phyloP scores from a whole-genome alignment of 2,113 vertebrate species.

The Nothoprocta pentlandii region DNA sequence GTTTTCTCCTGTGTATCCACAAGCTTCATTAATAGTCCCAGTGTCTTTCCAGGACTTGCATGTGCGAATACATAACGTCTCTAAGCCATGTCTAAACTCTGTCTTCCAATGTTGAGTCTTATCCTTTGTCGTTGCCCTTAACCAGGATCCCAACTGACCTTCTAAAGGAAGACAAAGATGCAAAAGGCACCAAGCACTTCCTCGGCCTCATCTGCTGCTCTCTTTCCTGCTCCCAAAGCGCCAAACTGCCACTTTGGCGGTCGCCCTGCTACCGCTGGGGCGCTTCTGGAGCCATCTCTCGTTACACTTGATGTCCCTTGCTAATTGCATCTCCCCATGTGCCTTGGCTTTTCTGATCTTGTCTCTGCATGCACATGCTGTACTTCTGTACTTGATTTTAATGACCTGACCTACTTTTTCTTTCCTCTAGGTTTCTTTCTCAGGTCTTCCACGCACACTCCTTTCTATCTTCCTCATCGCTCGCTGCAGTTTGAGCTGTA shows the following conservation, averaged over 20 bases:
- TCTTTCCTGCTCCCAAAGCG: background rate
- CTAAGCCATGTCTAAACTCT: background rate
- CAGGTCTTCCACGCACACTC: background rate
- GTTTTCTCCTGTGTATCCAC: background rate
- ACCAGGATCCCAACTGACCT: background rate
- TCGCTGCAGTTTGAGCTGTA: background rate
- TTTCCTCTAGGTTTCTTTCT: conserved; percentile 29
- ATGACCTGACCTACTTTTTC: conserved; percentile 57
- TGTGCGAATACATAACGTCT: too few species aligned
- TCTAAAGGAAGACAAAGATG: conserved; percentile 27
- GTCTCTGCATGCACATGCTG: conserved; percentile 9
- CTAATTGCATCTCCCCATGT: conserved; percentile 63
- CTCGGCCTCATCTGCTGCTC: background rate
- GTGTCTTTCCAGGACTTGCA: background rate
- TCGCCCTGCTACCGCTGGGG: conserved; percentile 19
- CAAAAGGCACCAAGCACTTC: background rate
- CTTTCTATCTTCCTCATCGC: background rate
- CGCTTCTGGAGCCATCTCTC: conserved; percentile 11
- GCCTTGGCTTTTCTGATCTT: conserved; percentile 55
- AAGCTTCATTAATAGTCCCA: background rate
- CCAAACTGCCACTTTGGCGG: conserved; percentile 7
- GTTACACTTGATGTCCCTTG: conserved; percentile 64
- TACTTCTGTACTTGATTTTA: conserved; percentile 44
- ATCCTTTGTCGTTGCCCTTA: background rate
- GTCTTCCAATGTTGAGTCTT: background rate